Base-by-base conservation (phyloP, 1,140 invertebrate species). In the Drosophila lini region DNA sequence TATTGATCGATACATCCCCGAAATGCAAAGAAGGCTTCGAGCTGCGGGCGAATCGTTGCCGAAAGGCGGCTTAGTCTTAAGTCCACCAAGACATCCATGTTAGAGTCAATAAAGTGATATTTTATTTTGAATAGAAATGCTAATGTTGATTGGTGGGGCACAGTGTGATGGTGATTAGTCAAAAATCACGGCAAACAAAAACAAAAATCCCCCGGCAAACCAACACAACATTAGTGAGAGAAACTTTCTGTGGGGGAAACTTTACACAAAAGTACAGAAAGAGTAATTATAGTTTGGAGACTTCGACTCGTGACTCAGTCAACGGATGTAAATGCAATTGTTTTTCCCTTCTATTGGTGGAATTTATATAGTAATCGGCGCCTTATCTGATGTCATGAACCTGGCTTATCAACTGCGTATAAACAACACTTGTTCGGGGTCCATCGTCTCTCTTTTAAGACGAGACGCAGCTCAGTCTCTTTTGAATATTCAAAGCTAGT, bases 21-120 rank as follows among this genome's bases (percentile, higher is more conserved):
- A 40, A 53, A 4, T 85, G 82, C 64, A 57, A 47, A 13, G 42
- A 34, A 0, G 83, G 83, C 44, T 76, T 52, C 8, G 61, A 69
- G 28, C 47, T 86, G 19, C 57, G 63, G 11, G 79, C 55, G 25
- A 81, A 86, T 13, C 80, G 80, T 1, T 86, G 82, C 62, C 70
- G 82, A 15, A 55, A 57, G 48, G 22, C 79, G 9, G 82, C 82
- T 11, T 85, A 64, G 64, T 44, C 28, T 41, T 19, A 45, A 69
- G 61, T 36, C 13, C 15, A 5, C 28, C 25, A 10, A 55, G 56
- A 58, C n/a, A 56, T 55, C 9, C 11, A 59, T 71, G 36, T 34
- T 67, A 42, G 4, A 55, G 34, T 50, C 64, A 71, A 71, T 71
- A 71, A 71, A 71, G 42, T 71, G 36, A 60, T 36, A 59, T 71